Percentiles rank a stretch among this genome's conserved stretches.
Conservation (phyloP, 2,888 invertebrate species). For the Carabus problematicus region DNA sequence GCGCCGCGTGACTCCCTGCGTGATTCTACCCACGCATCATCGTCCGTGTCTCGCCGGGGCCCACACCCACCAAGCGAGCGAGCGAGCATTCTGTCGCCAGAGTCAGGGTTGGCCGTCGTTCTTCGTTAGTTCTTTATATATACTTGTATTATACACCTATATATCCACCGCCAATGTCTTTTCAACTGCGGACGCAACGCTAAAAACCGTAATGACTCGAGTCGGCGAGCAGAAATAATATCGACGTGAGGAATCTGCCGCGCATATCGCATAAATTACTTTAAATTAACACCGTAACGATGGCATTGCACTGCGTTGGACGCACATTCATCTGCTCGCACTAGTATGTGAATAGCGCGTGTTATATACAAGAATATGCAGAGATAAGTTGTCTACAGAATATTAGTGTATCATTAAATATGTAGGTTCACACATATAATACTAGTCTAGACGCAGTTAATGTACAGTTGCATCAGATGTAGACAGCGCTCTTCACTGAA, state of each 20-base stretch:
- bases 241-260: conserved; percentile 42
- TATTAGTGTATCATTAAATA: too few species aligned
- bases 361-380: too few species aligned
- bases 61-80: conserved; percentile 31
- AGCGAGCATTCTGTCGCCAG: conserved; percentile 18
- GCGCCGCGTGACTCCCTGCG: conserved; percentile 29
- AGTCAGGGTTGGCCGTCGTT: not conserved
- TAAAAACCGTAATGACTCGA: conserved; percentile 41
- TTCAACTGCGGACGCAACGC: conserved; percentile 20
- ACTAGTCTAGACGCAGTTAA: too few species aligned
- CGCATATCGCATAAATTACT: conserved; percentile 43
- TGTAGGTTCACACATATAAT: too few species aligned
- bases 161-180: conserved; percentile 17
- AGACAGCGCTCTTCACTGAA: too few species aligned
- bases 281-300: conserved; percentile 43
- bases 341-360: too few species aligned
- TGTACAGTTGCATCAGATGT: too few species aligned
- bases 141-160: too few species aligned
- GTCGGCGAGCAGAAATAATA: conserved; percentile 41
- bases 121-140: too few species aligned
- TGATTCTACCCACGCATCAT: conserved; percentile 29
- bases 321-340: not conserved
- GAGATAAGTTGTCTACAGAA: too few species aligned
- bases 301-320: conserved; percentile 35
- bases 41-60: conserved; percentile 15